Base-by-base conservation (phyloP, 2,888 invertebrate genomes). In the Pseudolycoriella hygida region DNA sequence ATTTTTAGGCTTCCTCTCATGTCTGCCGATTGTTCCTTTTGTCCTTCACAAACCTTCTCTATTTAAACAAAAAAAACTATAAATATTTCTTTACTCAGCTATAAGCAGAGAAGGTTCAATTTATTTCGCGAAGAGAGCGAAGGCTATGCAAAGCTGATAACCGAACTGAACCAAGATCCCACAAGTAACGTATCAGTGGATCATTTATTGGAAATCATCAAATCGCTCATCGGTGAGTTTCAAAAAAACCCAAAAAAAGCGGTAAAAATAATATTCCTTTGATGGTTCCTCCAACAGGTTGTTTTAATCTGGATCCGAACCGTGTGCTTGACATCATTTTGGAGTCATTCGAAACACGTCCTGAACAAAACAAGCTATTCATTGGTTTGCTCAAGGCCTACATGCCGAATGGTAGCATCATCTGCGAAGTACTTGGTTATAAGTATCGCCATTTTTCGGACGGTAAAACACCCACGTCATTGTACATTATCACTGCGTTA, bases 31-130 rank as follows among this genome's bases (percentile, higher is more conserved):
- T n/a, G n/a, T n/a, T n/a, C n/a, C n/a, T n/a, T n/a, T n/a, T n/a
- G n/a, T n/a, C n/a, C n/a, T n/a, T n/a, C n/a, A n/a, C n/a, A n/a
- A n/a, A n/a, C n/a, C n/a, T n/a, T n/a, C n/a, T n/a, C n/a, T n/a
- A n/a, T n/a, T n/a, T n/a, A n/a, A n/a, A n/a, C n/a, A n/a, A n/a
- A n/a, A n/a, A n/a, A n/a, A 40, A 11, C 17, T 14, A 30, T 25
- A 18, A 42, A 31, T 51, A 50, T 48, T 51, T 49, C 48, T 75
- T 76, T 34, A 34, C 12, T 50, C 66, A 97, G 97, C 65, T 99
- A 97, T 66, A 99, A 98, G 64, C 98, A 99, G 66, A 81, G 94
- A 56, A 97, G 99, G 60, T 99, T 96, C 66, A 99, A 99, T 70
- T 72, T 99, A 56, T 85, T 97, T 60, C 77, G 98, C 45, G 98